Conservation (phyloP, 2,888 invertebrate genomes). For the Synergus itoensis region DNA sequence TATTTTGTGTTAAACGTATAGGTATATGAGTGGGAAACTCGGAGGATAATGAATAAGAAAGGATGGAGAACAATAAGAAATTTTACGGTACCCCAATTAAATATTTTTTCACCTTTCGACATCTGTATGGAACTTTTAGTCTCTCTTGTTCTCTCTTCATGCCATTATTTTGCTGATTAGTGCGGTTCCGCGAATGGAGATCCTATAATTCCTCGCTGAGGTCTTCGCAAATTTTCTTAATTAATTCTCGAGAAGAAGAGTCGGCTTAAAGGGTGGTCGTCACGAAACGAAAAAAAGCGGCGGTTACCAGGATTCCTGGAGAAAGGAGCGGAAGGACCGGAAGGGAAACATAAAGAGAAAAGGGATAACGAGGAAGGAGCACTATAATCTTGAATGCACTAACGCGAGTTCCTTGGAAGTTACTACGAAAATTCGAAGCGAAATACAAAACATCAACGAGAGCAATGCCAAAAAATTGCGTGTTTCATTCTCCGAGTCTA, state of each 20-base stretch:
- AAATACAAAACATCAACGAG: not conserved
- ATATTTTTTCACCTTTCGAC: conserved; percentile 31
- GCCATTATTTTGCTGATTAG: conserved; percentile 48
- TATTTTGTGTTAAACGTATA: not conserved
- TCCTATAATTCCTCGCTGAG: conserved; percentile 43
- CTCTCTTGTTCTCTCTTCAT: conserved; percentile 5
- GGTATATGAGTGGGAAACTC: not conserved
- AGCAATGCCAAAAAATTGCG: not conserved
- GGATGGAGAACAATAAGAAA: not conserved
- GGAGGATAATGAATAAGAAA: not conserved
- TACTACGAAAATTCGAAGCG: conserved; percentile 2
- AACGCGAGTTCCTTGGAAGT: conserved; percentile 46
- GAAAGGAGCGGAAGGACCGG: conserved; percentile 47
- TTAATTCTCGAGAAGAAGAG: conserved; percentile 57
- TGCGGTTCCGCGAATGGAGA: conserved; percentile 52
- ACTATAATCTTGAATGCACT: conserved; percentile 39
- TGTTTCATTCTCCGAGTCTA: not conserved
- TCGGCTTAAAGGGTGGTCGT: conserved; percentile 55
- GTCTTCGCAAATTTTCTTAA: conserved; percentile 54
- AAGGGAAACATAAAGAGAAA: conserved; percentile 53
- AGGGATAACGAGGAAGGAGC: conserved; percentile 52
- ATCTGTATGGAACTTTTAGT: not conserved
- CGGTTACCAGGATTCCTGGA: conserved; percentile 30
- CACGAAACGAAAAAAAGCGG: conserved; percentile 51
- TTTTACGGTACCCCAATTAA: conserved; percentile 20